Percentiles rank a stretch among this genome's conserved stretches.
Conservation (phyloP, 1,140 invertebrate species). For the Drosophila leontia region DNA sequence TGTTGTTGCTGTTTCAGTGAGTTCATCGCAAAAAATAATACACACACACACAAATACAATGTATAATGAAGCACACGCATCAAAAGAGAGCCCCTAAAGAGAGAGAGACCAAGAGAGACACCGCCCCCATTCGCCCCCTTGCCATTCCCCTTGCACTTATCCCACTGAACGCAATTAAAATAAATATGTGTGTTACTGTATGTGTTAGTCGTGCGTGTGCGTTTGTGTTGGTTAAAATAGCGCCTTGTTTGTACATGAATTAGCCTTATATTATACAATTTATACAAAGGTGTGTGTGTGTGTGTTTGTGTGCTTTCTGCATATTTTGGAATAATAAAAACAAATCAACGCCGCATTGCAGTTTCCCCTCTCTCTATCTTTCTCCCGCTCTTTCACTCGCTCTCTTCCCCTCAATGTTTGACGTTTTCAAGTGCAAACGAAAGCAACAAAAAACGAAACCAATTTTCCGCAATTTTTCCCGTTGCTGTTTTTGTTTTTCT, state of each 20-base stretch:
- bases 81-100: constrained; percentile 2
- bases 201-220: constrained; percentile 31
- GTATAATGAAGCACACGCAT: constrained; percentile 7
- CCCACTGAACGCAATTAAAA: constrained; percentile 58
- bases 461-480: constrained; percentile 33
- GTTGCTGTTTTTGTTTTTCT: constrained; percentile 14
- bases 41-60: constrained; percentile 40
- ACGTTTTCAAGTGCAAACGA: constrained; percentile 55
- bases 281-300: constrained; percentile 3
- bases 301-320: constrained; percentile 17
- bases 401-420: constrained; percentile 14
- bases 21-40: constrained; percentile 83
- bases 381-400: not conserved
- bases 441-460: constrained; percentile 11
- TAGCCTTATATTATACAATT: constrained; percentile 58
- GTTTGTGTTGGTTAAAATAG: constrained; percentile 69
- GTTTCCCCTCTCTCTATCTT: constrained; percentile 3
- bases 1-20: constrained; percentile 70
- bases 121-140: constrained; percentile 37
- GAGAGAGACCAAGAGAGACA: constrained; percentile 16
- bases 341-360: constrained; percentile 39
- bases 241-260: constrained; percentile 81
- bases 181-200: constrained; percentile 29
- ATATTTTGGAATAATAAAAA: constrained; percentile 54
- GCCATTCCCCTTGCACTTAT: constrained; percentile 47